These are phyloP conservation scores for Dreissena polymorpha DNA, from an alignment of 1,140 invertebrate species.

Conservation along the genomic window DNA sequence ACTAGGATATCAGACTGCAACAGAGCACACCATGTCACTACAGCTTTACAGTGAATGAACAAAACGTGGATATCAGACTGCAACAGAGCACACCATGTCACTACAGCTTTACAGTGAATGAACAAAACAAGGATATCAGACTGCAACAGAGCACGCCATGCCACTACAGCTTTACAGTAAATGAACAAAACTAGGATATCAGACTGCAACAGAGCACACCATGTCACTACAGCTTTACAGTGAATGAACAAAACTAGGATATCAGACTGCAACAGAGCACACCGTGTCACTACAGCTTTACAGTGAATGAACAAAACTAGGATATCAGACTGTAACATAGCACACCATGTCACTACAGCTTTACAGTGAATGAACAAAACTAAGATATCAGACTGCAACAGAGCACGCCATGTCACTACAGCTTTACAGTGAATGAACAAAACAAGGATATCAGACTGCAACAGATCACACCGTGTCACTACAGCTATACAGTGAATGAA, in stretches of 20 bases:
- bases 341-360: not conserved
- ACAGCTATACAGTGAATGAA: not conserved
- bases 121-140: conserved; percentile 1
- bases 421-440: too few species aligned
- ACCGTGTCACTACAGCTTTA: not conserved
- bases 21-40: not conserved
- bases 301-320: too few species aligned
- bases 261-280: conserved; percentile 26
- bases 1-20: conserved; percentile 20
- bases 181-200: not conserved
- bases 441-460: conserved; percentile 21
- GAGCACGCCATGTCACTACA: not conserved
- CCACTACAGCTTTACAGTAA: not conserved
- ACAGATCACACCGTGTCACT: not conserved
- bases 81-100: conserved; percentile 4
- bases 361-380: too few species aligned
- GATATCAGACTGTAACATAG: conserved; percentile 26
- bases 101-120: not conserved
- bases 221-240: not conserved
- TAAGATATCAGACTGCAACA: conserved; percentile 25
- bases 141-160: conserved; percentile 15
- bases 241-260: not conserved
- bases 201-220: conserved; percentile 20
- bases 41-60: not conserved
- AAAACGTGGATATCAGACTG: conserved; percentile 16